Percentiles rank a stretch among this genome's conserved stretches.
Conservation (phyloP, 2,888 invertebrate genomes). For the Dynastes maya region DNA sequence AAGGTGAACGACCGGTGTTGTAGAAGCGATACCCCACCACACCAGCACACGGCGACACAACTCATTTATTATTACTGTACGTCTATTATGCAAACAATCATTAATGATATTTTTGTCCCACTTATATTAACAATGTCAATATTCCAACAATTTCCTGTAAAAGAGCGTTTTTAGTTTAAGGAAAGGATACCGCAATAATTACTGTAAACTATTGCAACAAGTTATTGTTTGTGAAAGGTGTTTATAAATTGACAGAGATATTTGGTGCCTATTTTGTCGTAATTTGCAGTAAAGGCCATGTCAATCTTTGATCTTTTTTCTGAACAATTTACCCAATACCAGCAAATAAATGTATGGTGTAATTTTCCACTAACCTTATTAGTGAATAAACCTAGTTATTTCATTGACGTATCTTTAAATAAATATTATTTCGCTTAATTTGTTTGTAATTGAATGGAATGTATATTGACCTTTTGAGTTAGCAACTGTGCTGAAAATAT, state of each 20-base stretch:
- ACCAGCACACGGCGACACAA: slow-evolving; percentile 38
- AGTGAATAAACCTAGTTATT: no score
- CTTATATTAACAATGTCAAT: slow-evolving; percentile 50
- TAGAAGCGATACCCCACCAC: slow-evolving; percentile 51
- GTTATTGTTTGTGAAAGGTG: neutral
- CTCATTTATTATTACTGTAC: slow-evolving; percentile 55
- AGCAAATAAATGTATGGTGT: no score
- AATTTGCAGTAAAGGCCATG: neutral
- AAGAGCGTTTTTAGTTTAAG: slow-evolving; percentile 1
- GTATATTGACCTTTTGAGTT: no score
- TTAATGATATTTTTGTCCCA: slow-evolving; percentile 50
- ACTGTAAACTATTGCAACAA: slow-evolving; percentile 8
- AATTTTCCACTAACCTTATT: no score
- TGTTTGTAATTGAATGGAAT: no score
- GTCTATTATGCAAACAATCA: slow-evolving; percentile 57
- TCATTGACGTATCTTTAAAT: no score
- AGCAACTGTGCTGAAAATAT: no score
- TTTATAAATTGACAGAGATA: neutral
- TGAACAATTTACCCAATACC: no score
- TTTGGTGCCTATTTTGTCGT: neutral
- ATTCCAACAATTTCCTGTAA: slow-evolving; percentile 39
- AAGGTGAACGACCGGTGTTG: slow-evolving; percentile 59
- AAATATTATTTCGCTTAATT: no score
- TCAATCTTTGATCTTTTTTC: no score
- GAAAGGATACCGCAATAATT: slow-evolving; percentile 14